Evolutionary conservation across 1,140 invertebrate genomes (phyloP), one percentile per base, ranked within the genome.

Genomic region (Lordiphosa mommai): DNA sequence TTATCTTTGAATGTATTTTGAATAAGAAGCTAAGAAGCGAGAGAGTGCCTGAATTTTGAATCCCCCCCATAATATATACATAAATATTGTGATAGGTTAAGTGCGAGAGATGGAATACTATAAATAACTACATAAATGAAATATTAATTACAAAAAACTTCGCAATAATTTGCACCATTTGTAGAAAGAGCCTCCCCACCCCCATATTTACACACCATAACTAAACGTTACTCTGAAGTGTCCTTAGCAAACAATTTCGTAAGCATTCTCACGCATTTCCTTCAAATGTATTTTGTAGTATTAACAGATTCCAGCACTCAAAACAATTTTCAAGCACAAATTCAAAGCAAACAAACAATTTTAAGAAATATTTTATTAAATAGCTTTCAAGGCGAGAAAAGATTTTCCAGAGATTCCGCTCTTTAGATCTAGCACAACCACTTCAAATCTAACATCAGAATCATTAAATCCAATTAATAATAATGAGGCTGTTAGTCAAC

Each of bases 1-100:
- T 63, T 88, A 66, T 74, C 86, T 44, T 61, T 87, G 76, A 88
- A 77, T 74, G 77, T 82, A 67, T 88, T 82, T 84, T 87, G 41
- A 88, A 56, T 48, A 33, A 55, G 52, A 38, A 52, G 40, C 47
- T 14, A 67, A 56, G 46, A 33, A 53, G 47, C 43, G 50, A 47
- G 50, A 58, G 38, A 70, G 69, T 76, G 72, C 72, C 59, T 59
- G 61, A 67, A 61, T 67, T 55, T 68, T 59, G 51, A 55, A 37
- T 23, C 13, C 30, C 27, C 33, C 32, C 36, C 29, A 14, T 30
- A 52, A 48, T 49, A 46, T 29, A 44, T 23, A 50, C 37, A 17
- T 32, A 48, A 55, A 14, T 59, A 59, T 58, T 44, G 47, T 59
- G 52, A 66, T 68, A 70, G 68, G 53, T 64, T 52, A 56, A 64